Evolutionary conservation across 2,888 invertebrate species (phyloP), one percentile per base, ranked within the genome.

Genomic region (Neoascia interrupta): DNA sequence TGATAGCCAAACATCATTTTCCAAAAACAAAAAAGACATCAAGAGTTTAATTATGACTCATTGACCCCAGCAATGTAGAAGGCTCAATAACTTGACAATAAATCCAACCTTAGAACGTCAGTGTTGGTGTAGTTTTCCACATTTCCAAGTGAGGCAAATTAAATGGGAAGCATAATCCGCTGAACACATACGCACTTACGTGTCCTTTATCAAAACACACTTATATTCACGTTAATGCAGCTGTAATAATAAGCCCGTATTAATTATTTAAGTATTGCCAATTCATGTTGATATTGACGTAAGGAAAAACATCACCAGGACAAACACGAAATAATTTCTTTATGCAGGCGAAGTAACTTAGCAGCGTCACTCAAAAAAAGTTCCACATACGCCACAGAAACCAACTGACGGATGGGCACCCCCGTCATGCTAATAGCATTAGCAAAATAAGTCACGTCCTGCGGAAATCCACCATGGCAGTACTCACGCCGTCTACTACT

Each of bases 401-500:
- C 28, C 18, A 11, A 26, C 23, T 6, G 28, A 28, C n/a, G 10
- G 51, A 51, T 37, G 23, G 21, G 45, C 63, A 53, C 47, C 8
- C 37, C 37, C 53, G 45, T 70, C 43, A 43, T n/a, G 41, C 39
- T 53, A 60, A 68, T 41, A 18, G 69, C 34, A 75, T 61, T 51
- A 63, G 54, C 36, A 21, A 68, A 64, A 68, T 19, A 43, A 76
- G 64, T 64, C 76, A 76, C 64, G 76, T 76, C 56, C 72, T 43
- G 34, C 36, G 23, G 36, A 28, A 53, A 58, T 58, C 43, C 58
- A 37, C 45, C 64, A 47, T 18, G n/a, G 16, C 66, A 66, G 13
- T 1, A 41, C 36, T 47, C 18, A 13, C 60, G 11, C 19, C n/a
- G 13, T 18, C 11, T 21, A 37, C n/a, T 16, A n/a, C n/a, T n/a